Base-by-base conservation (phyloP, 2,113 vertebrate species). In the Xyrauchen texanus region DNA sequence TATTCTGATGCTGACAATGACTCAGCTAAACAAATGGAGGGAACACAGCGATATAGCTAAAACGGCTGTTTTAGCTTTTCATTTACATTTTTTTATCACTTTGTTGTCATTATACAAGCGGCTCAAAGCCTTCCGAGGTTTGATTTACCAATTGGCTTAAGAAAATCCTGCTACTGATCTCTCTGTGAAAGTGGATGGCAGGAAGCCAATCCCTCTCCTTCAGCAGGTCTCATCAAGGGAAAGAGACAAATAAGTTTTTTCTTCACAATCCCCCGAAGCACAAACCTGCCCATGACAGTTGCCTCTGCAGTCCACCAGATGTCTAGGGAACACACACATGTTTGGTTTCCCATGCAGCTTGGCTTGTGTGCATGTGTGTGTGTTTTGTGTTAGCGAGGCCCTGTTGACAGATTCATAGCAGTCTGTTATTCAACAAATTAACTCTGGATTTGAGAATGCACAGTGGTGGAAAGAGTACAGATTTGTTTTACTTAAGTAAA, bases 351-450 rank as follows among this genome's bases (percentile, higher is more conserved):
- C 44, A 10, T 10, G 75, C 75, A 61, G n/a, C 34, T 44, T 81
- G 65, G 73, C 47, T 13, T 68, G 51, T 62, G 21, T 79, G 21
- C 3, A 66, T 65, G 9, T 68, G 75, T 72, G 46, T 66, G 61
- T 73, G 70, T 67, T 69, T 69, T 74, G 9, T 79, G 71, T 79
- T 78, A 34, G 21, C 21, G 21, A 34, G 45, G 42, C 49, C 74
- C 15, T 74, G 58, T 83, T 67, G 64, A 82, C 71, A 85, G 61
- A 79, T 68, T 34, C 21, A 34, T 34, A 34, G 21, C 21, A 68
- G 73, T 78, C 76, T 81, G 79, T 78, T 78, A 68, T 78, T 81
- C 76, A 70, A 12, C 65, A 69, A 81, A 84, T 81, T 51, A 74
- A 60, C 62, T 52, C 69, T 46, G 15, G 45, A 21, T 52, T 53